These are phyloP conservation scores for Gobio occitaniae DNA, from an alignment of 2,797 vertebrate species.

Conservation along the genomic window DNA sequence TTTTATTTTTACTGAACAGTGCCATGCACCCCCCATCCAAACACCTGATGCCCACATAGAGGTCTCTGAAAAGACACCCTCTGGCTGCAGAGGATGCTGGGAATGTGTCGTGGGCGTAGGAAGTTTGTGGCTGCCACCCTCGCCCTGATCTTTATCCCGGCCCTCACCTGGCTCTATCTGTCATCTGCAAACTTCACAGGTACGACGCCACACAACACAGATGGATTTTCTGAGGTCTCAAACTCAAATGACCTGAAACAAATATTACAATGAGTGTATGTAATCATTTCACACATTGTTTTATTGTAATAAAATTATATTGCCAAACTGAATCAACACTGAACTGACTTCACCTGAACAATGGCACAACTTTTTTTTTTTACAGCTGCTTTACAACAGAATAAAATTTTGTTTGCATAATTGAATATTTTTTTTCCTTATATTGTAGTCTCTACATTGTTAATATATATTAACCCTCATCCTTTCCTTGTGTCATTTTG, in stretches of 20 bases:
- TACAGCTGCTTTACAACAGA: too few species aligned
- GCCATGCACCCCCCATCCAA: constrained; percentile 87
- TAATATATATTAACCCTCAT: neutral
- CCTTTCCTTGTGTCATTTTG: too few species aligned
- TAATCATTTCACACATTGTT: too few species aligned
- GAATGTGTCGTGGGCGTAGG: constrained; percentile 97
- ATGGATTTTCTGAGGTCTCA: neutral
- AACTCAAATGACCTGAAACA: neutral
- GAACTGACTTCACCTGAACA: too few species aligned
- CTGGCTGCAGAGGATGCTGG: constrained; percentile 92
- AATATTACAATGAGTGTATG: neutral
- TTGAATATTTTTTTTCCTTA: neutral
- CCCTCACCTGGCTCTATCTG: constrained; percentile 97
- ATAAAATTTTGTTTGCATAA: too few species aligned
- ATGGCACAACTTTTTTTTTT: too few species aligned
- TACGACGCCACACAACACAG: constrained; percentile 65
- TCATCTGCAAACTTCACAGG: constrained; percentile 94
- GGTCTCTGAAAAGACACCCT: constrained; percentile 72
- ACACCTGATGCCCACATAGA: constrained; percentile 85
- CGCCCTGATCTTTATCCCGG: constrained; percentile 92
- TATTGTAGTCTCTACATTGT: neutral
- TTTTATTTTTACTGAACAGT: constrained; percentile 69
- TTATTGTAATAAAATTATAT: too few species aligned
- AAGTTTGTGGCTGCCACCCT: constrained; percentile 96
- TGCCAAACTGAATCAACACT: too few species aligned